Evolutionary conservation across 2,888 invertebrate species (phyloP), one percentile per base, ranked within the genome.

Genomic region (Hydrotaea cyrtoneurina): DNA sequence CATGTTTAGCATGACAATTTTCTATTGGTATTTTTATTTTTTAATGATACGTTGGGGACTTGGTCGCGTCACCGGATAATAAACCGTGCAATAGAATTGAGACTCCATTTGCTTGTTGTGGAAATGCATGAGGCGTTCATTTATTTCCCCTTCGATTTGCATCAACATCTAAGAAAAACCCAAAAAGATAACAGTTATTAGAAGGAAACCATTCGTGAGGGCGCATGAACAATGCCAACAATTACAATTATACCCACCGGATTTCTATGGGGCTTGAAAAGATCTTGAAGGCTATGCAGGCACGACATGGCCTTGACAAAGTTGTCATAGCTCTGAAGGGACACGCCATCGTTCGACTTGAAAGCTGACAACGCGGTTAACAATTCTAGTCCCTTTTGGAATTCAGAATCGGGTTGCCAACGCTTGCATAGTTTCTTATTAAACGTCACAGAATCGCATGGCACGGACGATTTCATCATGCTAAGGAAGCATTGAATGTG

Each of bases 71-170:
- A 92, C 89, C 0, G 91, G 92, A 86, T 90, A 89, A 69, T 89
- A 92, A 8, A 92, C 89, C 17, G 90, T 90, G 71, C 90, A 92
- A 75, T 88, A 90, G 80, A 91, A 90, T 83, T 92, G 89, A 2
- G 90, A 90, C 50, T 90, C 90, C 78, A 89, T 87, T 74, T 88
- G 88, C 8, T 86, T 86, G 66, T 86, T 89, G 69, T 92, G 91
- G 69, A 87, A 91, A 15, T 78, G 85, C 50, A 90, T 87, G 19
- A 92, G 85, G 2, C 88, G 89, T 75, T 88, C 89, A 69, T 89
- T 89, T 26, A 92, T 86, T n/a, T 88, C 86, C 8, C 88, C 87
- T 86, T 92, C 91, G 2, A 92, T 80, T 59, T 87, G 78, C 55
- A 87, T 81, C 36, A 92, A 74, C 17, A 87, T 77, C 90, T 90